A percentile compares a stretch with the other conserved stretches of the same genome.
phyloP scores from a whole-genome alignment of 1,140 invertebrate genomes.

The Macrobrachium nipponense region DNA sequence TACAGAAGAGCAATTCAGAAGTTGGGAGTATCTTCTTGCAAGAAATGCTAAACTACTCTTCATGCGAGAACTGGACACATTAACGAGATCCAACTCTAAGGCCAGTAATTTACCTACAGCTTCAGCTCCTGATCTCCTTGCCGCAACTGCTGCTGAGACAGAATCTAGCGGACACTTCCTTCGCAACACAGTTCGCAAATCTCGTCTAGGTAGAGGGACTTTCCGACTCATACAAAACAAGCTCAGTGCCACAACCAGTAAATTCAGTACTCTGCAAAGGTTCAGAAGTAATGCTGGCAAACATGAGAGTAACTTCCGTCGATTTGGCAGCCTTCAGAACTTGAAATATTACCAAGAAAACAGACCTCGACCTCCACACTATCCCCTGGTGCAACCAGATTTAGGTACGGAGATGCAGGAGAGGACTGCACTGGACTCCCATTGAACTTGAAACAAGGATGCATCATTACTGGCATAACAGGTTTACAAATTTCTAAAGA shows the following conservation, averaged over 20 bases:
- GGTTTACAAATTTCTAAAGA: constrained; percentile 52
- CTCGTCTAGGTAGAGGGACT: constrained; percentile 50
- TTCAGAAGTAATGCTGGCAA: constrained; percentile 16
- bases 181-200: constrained; percentile 45
- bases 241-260: constrained; percentile 49
- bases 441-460: constrained; percentile 55
- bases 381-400: constrained; percentile 29
- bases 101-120: constrained; percentile 22
- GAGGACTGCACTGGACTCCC: constrained; percentile 30
- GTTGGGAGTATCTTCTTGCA: constrained; percentile 93
- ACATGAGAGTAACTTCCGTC: constrained; percentile 39
- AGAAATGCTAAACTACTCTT: constrained; percentile 90
- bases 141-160: constrained; percentile 27
- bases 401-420: constrained; percentile 50
- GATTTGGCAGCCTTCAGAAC: constrained; percentile 54
- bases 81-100: constrained; percentile 66
- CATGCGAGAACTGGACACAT: constrained; percentile 86
- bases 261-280: constrained; percentile 44
- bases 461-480: constrained; percentile 58
- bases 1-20: constrained; percentile 89
- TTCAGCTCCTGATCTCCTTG: constrained; percentile 48
- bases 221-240: constrained; percentile 48
- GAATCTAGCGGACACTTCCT: constrained; percentile 37
- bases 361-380: constrained; percentile 17
- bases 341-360: constrained; percentile 54